These are phyloP conservation scores for Silurus meridionalis DNA, from an alignment of 2,113 vertebrate species.

Conservation along the genomic window DNA sequence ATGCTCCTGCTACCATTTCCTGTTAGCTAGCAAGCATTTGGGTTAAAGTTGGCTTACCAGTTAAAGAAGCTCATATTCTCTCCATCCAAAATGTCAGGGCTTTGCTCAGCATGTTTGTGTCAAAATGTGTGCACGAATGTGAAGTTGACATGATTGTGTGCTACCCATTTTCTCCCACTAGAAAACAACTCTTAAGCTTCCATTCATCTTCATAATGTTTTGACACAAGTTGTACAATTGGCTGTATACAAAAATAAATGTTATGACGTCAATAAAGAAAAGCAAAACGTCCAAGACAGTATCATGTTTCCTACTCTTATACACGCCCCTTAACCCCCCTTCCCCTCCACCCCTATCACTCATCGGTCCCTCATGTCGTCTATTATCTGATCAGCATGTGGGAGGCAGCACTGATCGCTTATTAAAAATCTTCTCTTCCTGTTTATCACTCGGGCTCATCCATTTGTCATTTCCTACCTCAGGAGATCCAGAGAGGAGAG, in stretches of 20 bases:
- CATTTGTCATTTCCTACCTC: neutral
- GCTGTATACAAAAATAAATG: neutral
- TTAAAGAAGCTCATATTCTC: neutral
- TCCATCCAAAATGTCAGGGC: neutral
- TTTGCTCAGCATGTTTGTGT: neutral
- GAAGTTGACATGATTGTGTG: neutral
- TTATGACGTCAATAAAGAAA: neutral
- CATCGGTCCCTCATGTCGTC: neutral
- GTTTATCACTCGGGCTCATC: neutral
- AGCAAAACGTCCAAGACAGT: neutral
- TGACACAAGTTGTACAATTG: neutral
- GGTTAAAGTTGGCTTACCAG: neutral
- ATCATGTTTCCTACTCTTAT: neutral
- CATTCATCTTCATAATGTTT: neutral
- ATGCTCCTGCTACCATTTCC: neutral
- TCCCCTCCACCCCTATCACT: neutral
- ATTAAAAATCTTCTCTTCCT: neutral
- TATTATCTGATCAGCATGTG: slow-evolving; percentile 20
- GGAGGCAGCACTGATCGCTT: slow-evolving; percentile 21
- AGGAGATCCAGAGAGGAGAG: slow-evolving; percentile 71
- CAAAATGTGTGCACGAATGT: neutral
- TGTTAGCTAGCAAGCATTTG: neutral
- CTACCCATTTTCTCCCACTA: neutral
- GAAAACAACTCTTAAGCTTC: neutral
- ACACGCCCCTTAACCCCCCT: neutral